Evolutionary conservation across 2,888 invertebrate genomes (phyloP), one percentile per base, ranked within the genome.

Genomic region (Leuctra nigra): DNA sequence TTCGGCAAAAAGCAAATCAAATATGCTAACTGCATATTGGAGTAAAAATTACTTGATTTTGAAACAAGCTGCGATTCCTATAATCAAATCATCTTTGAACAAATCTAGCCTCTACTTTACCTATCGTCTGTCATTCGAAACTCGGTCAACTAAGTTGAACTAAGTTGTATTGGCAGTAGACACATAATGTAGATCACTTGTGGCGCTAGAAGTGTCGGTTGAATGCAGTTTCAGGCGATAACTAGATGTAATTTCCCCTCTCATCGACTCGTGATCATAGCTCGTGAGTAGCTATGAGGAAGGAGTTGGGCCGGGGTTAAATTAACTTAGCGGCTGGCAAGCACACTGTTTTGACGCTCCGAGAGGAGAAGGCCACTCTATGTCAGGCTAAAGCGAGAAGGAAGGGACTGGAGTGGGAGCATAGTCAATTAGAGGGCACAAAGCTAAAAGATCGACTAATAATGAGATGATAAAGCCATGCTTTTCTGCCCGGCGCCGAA

Each of bases 381-480:
- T n/a, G n/a, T n/a, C n/a, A 20, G 20, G 41, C 11, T 14, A 18
- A 20, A 11, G 20, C 2, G 41, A 18, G 41, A 18, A 11, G 20
- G 41, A 18, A 18, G 16, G 41, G 20, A 20, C 16, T 11, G 20
- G 20, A 41, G 48, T 54, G 57, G 36, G 50, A 53, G 54, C 54
- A 57, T 25, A 57, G 57, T 41, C 57, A 57, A 57, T 57, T 57
- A 57, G 57, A 25, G 41, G 16, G 57, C 54, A 57, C 57, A 57
- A 54, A 57, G 50, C 47, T 23, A 38, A 25, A 44, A 33, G 48
- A 54, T 48, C 25, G 57, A 35, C 44, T 38, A 57, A 54, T 57
- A 57, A 57, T 57, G 57, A 57, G 48, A 57, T 57, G 57, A 54
- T 50, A 53, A n/a, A n/a, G n/a, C n/a, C n/a, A n/a, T n/a, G n/a